Evolutionary conservation across 2,888 invertebrate species (phyloP), one percentile per base, ranked within the genome.

Genomic region (Chalcosyrphus nemorum): DNA sequence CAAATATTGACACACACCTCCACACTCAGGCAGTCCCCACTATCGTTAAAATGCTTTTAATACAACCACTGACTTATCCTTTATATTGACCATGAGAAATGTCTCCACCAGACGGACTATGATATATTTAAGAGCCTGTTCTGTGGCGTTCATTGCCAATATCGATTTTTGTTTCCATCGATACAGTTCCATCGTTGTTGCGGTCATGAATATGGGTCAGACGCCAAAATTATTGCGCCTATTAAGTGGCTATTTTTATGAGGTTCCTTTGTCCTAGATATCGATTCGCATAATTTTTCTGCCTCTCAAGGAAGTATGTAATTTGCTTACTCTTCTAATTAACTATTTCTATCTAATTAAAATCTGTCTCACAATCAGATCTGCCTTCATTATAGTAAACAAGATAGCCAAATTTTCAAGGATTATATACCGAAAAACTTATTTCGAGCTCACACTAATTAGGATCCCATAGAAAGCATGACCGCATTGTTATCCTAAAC

Each of bases 401-500:
- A 13, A n/a, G 4, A 38, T n/a, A 38, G 13, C 38, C 38, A 13
- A 11, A n/a, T n/a, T 35, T 1, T 3, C 1, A n/a, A n/a, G 9
- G 13, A 38, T n/a, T 13, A 5, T 38, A 38, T 1, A 5, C 13
- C 2, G 4, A 38, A 13, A 38, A 38, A 38, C 38, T 38, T 38
- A 13, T 50, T 19, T 9, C 7, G 15, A 38, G 38, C 38, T 65
- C 15, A 15, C 5, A 4, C 38, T 17, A 63, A 63, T 63, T 63
- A 70, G 47, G 17, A n/a, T 17, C 13, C 27, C n/a, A 15, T 5
- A 2, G 38, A 27, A 4, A 59, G n/a, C 9, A 50, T 5, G n/a
- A 21, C 38, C 68, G 38, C 43, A 54, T 65, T 57, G 47, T 75
- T 75, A 56, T 29, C 27, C 13, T 19, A 47, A 75, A 38, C 47